These are phyloP conservation scores for Tipula lateralis DNA, from an alignment of 2,888 invertebrate genomes.

Conservation along the genomic window DNA sequence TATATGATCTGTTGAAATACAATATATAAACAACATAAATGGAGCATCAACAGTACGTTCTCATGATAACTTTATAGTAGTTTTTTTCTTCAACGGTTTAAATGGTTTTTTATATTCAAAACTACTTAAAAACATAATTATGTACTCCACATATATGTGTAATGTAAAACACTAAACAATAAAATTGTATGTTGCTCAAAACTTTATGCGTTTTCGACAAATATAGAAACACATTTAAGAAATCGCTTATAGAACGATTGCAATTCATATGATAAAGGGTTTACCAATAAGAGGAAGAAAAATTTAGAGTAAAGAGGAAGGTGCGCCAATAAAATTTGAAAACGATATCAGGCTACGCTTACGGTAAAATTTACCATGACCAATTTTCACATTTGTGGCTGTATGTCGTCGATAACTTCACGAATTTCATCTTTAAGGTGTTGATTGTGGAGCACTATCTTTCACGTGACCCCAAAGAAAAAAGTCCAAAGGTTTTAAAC, in stretches of 20 bases:
- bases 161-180: background rate
- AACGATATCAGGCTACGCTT: too few relatives aligned
- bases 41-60: background rate
- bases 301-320: too few relatives aligned
- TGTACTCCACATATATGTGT: background rate
- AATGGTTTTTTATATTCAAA: background rate
- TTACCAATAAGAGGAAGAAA: too few relatives aligned
- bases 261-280: background rate
- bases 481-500: too few relatives aligned
- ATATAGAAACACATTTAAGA: background rate
- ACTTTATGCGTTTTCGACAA: background rate
- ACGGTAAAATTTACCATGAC: too few relatives aligned
- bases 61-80: background rate
- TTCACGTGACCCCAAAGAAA: too few relatives aligned
- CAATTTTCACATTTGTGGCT: too few relatives aligned
- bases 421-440: too few relatives aligned
- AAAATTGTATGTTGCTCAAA: background rate
- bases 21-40: background rate
- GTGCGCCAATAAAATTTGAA: too few relatives aligned
- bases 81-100: background rate
- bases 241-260: background rate
- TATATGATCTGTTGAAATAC: background rate
- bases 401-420: too few relatives aligned
- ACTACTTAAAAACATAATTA: slow-evolving; percentile 15
- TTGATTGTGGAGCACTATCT: too few relatives aligned